Base-by-base conservation (phyloP, 2,888 invertebrate genomes). In the Adelognathus sp. region DNA sequence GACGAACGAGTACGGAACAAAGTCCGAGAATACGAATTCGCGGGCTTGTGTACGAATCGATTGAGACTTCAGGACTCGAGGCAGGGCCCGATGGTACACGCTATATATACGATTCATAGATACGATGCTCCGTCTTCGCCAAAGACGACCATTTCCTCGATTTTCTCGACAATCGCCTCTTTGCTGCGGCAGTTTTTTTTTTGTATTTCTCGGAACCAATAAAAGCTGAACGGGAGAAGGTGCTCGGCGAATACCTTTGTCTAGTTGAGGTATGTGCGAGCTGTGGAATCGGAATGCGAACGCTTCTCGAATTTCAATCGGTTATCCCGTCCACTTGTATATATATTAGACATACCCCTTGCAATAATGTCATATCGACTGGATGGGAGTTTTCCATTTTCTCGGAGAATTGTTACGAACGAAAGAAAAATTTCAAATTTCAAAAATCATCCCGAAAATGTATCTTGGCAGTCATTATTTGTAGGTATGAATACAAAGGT, bases 71-170 rank as follows among this genome's bases (percentile, higher is more conserved):
- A 36, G 27, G 61, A 63, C 69, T 54, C 52, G n/a, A 27, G 27
- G 18, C 64, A 50, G 21, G 58, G n/a, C n/a, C 21, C 56, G 7
- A 31, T 2, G 14, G 24, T 11, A 21, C n/a, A n/a, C n/a, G 9
- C 3, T 31, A 63, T 16, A 29, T 7, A 3, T 54, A 21, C 24
- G n/a, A 27, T 14, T 14, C 44, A 44, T 56, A 56, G 11, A 54
- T 14, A 5, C 58, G 24, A 24, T 27, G 60, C 27, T 67, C n/a
- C 21, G 29, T 56, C 24, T 29, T 50, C 56, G 39, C 56, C 50
- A 29, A 64, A 73, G 63, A 64, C 36, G 77, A 78, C 77, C 69
- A 78, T 78, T 73, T 69, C 73, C 73, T 78, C 64, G 69, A 73
- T 61, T 73, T 46, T 63, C 67, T 69, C 69, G 31, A 44, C 58